Evolutionary conservation across 2,888 invertebrate genomes (phyloP).

Genomic region (Mythimna loreyi): DNA sequence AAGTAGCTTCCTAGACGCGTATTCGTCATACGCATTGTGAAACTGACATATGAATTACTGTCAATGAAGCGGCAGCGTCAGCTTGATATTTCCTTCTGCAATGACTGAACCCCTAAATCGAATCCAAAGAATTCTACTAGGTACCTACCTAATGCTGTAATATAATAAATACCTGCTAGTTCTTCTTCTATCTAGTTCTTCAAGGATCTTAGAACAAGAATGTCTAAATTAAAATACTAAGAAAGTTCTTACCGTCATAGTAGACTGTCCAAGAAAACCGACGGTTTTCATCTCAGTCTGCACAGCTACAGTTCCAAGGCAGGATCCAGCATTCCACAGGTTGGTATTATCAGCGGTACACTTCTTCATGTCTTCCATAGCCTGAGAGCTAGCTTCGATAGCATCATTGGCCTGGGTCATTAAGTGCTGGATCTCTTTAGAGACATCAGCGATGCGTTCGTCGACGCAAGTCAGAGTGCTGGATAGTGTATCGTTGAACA

Average conservation of each 20-base stretch:
- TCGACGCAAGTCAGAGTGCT: constrained; percentile 77
- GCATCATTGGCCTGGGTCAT: constrained; percentile 69
- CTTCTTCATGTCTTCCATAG: constrained; percentile 76
- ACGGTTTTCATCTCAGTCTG: constrained; percentile 77
- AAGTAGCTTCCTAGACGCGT: too few species aligned
- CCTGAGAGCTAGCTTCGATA: constrained; percentile 68
- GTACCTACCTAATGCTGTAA: too few species aligned
- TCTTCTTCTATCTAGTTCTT: too few species aligned
- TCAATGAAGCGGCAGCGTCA: too few species aligned
- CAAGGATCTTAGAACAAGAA: too few species aligned
- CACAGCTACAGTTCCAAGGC: constrained; percentile 77
- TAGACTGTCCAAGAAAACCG: constrained; percentile 74
- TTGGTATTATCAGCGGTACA: constrained; percentile 73
- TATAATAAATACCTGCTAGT: too few species aligned
- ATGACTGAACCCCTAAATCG: too few species aligned
- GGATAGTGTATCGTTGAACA: constrained; percentile 74
- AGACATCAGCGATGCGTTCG: constrained; percentile 73
- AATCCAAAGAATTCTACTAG: too few species aligned
- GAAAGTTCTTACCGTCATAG: constrained; percentile 74
- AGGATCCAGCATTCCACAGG: constrained; percentile 75
- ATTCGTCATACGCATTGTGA: too few species aligned
- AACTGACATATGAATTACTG: too few species aligned
- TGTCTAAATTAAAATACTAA: neutral
- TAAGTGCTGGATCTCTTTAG: constrained; percentile 70
- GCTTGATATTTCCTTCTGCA: too few species aligned